These are phyloP conservation scores for Uropsilus gracilis DNA, from an alignment of 2,113 vertebrate genomes.

Conservation along the genomic window DNA sequence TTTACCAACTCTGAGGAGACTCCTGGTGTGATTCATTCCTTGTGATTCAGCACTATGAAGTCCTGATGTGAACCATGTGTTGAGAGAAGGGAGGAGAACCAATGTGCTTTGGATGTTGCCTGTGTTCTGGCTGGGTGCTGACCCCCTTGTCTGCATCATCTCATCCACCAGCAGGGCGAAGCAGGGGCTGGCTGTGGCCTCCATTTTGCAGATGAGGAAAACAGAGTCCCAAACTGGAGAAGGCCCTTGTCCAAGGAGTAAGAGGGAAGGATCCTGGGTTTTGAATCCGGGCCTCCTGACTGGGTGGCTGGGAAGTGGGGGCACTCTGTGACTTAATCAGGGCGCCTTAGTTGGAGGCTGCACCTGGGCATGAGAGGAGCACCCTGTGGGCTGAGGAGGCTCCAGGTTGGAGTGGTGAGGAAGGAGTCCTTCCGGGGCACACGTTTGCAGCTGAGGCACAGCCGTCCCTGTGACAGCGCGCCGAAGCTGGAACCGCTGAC, in stretches of 20 bases:
- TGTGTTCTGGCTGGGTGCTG: neutral
- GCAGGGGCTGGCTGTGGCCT: neutral
- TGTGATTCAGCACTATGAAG: neutral
- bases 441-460: constrained; percentile 1
- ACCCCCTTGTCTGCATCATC: neutral
- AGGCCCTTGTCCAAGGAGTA: neutral
- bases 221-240: neutral
- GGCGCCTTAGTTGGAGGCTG: neutral
- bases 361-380: neutral
- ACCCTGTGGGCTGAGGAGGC: neutral
- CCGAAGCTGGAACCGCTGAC: neutral
- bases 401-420: neutral
- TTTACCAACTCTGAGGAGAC: neutral
- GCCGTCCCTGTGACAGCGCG: neutral
- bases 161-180: neutral
- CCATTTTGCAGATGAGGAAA: constrained; percentile 54
- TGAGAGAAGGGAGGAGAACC: neutral
- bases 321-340: neutral
- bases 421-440: neutral
- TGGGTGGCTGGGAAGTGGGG: neutral
- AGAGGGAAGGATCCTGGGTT: neutral
- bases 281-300: neutral
- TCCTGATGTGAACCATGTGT: constrained; percentile 39
- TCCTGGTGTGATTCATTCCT: constrained; percentile 22
- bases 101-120: neutral